Evolutionary conservation across 2,797 vertebrate genomes (phyloP), one percentile per base, ranked within the genome.

Genomic region (Spondyliosoma cantharus): DNA sequence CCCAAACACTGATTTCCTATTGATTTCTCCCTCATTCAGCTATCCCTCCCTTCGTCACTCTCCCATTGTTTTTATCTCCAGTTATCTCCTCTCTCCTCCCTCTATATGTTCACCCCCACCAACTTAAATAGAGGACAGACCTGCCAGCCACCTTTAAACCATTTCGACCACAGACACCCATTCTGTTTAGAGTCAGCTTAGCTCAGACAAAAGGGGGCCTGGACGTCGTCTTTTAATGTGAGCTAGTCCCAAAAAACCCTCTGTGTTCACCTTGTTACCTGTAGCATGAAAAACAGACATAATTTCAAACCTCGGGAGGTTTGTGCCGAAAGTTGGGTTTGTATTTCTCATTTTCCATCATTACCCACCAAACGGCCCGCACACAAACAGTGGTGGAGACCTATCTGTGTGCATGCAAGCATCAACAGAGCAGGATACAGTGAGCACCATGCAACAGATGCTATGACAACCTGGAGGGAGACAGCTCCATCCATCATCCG

Each of bases 1-100:
- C 96, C 93, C 94, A 95, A 96, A 96, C 94, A 92, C 97, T 98
- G 97, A 99, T 98, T 97, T 97, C 94, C 82, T 98, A 99, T 98
- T 91, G 98, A 99, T 99, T 99, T 97, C 95, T 96, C 91, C 93
- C 86, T 93, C 90, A 95, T 95, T 94, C 92, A 92, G 92, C 95
- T 94, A 94, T 95, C 94, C 94, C 93, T 95, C 91, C 90, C 93
- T 94, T 95, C 95, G 95, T 97, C 96, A 96, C 90, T 95, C 90
- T 74, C 91, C 87, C 93, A 91, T 95, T 95, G 95, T 96, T 97
- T 96, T 96, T 96, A 96, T 92, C 96, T 96, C 95, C 94, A 94
- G 95, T 94, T 96, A 96, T 96, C 91, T 76, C 71, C 84, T 65
- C 77, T 79, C 67, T 85, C 80, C 86, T 79, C 85, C 80, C 72